Conservation (phyloP, 2,113 vertebrate species). For the Murina feae region DNA sequence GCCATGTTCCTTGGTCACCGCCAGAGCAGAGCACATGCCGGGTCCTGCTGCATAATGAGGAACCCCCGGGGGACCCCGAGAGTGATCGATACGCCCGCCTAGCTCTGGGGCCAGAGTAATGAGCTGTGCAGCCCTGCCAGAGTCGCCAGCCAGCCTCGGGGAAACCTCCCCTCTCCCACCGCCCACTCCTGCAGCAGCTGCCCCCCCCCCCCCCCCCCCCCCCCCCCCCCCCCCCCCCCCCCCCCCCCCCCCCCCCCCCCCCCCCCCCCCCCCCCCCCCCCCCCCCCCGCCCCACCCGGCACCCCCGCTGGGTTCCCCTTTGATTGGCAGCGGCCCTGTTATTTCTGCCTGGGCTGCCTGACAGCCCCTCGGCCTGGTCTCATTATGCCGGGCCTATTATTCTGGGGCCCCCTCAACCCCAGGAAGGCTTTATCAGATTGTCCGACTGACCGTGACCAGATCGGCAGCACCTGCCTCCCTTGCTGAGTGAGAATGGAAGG, state of each 20-base stretch:
- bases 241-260: background rate
- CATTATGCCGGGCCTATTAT: conserved; percentile 64
- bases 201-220: background rate
- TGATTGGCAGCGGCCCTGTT: conserved; percentile 67
- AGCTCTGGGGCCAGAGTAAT: conserved; percentile 53
- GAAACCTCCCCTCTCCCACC: conserved; percentile 63
- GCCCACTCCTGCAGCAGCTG: background rate
- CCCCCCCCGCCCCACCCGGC: background rate
- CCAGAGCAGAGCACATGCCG: background rate
- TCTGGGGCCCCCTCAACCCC: conserved; percentile 31
- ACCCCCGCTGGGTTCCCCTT: conserved; percentile 46
- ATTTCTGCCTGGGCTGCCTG: conserved; percentile 65
- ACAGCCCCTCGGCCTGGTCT: conserved; percentile 62
- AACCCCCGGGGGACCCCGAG: conserved; percentile 50
- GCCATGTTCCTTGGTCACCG: background rate
- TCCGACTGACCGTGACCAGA: conserved; percentile 68
- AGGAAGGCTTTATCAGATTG: conserved; percentile 74
- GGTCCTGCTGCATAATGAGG: conserved; percentile 47
- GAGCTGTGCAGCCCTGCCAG: conserved; percentile 42
- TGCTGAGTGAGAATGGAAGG: conserved; percentile 54
- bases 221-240: background rate
- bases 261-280: background rate
- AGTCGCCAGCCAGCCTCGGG: conserved; percentile 47
- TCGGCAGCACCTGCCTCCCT: conserved; percentile 69
- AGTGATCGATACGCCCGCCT: conserved; percentile 67